Base-by-base conservation (phyloP, 2,888 invertebrate genomes). In the Eilema caniola region DNA sequence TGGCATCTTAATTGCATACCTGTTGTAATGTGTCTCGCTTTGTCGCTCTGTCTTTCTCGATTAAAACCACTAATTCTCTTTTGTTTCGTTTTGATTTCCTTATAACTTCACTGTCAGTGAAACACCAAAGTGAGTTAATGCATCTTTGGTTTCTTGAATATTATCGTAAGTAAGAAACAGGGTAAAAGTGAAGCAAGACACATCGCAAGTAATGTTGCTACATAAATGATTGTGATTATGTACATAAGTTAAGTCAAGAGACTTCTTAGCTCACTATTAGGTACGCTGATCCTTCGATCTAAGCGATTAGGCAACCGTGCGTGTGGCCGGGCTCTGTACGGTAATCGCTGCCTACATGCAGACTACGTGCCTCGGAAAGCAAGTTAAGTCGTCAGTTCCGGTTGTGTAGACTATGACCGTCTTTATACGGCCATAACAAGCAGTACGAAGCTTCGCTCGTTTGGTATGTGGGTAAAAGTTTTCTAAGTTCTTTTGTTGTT, bases 201-300 rank as follows among this genome's bases (percentile, higher is more conserved):
- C 23, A 53, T 53, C 20, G 20, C 20, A 25, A 69, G 53, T 14
- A 12, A n/a, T 23, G 37, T 62, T 47, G n/a, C 23, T 12, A 62
- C 69, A 66, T 61, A 65, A 65, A 69, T 60, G 60, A 33, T 20
- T 53, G 37, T 25, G 61, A 69, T 65, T 64, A 61, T 33, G 33
- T 53, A 33, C 41, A 61, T 65, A 61, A 56, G 61, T 23, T 66
- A 61, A 53, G 5, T 66, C 3, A 16, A 28, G 33, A 53, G 28
- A 41, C 23, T 59, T 57, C 41, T 33, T 53, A 60, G 60, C 60
- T 25, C 3, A 28, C 61, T 41, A 66, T 66, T 66, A n/a, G n/a
- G n/a, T n/a, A 70, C 70, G 66, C 66, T 53, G 37, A 70, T 70
- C 70, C 56, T 66, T 70, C 57, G 63, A 70, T 70, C 70, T 70